Evolutionary conservation across 2,113 vertebrate species (phyloP).

Genomic region (Nothocercus nigrocapillus): DNA sequence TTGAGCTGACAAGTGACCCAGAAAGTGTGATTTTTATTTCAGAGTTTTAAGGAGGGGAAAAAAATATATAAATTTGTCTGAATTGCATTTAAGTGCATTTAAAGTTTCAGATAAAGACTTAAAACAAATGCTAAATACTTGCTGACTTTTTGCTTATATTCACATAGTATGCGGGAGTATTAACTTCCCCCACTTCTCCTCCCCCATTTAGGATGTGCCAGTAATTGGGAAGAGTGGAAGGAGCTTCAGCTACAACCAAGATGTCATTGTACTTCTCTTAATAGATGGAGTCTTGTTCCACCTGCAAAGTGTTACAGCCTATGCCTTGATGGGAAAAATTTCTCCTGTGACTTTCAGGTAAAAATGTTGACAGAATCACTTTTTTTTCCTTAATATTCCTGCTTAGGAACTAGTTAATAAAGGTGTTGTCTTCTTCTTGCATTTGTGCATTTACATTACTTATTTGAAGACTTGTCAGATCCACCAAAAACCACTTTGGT

Average conservation of each 20-base stretch:
- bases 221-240: conserved; percentile 81
- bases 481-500: background rate
- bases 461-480: background rate
- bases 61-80: background rate
- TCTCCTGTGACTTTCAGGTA: conserved; percentile 98
- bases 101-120: background rate
- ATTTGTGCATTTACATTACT: too few species aligned
- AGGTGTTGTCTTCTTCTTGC: too few species aligned
- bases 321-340: conserved; percentile 94
- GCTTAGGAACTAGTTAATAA: background rate
- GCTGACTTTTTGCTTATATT: background rate
- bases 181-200: background rate
- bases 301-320: conserved; percentile 94
- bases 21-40: background rate
- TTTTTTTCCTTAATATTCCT: background rate
- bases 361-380: background rate
- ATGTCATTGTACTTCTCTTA: conserved; percentile 87
- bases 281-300: conserved; percentile 91
- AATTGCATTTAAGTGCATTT: background rate
- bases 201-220: conserved; percentile 77
- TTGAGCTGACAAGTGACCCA: background rate
- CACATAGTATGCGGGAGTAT: background rate
- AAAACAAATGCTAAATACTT: background rate
- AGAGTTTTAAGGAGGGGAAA: background rate
- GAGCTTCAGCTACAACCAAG: conserved; percentile 85